Evolutionary conservation across 1,140 invertebrate species (phyloP), one percentile per base, ranked within the genome.

Genomic region (Rhagoletis pomonella): DNA sequence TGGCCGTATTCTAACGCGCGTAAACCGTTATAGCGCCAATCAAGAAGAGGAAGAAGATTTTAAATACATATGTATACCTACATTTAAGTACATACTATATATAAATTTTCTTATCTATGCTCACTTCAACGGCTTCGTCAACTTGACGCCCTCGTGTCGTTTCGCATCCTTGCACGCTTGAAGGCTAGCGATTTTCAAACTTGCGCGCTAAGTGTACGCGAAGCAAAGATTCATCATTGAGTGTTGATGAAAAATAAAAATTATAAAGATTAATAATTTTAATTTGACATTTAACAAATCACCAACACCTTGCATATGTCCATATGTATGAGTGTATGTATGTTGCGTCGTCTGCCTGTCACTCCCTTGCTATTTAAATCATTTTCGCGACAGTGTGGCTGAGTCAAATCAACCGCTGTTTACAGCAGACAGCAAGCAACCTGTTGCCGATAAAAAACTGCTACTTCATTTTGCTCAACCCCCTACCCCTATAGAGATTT

Each of bases 221-320:
- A 29, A 29, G 29, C 29, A 12, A 6, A 17, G 10, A 44, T 73
- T 42, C 42, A 29, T 9, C 19, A 67, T 29, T 67, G 19, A 67
- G 7, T 42, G 67, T 17, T 17, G 42, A 73, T 4, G 29, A 39
- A 69, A 14, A 29, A 29, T 29, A 29, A 29, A 69, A 73, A 10
- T 47, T 73, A 29, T 29, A 29, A 29, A 29, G 14, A 73, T 85
- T 85, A 85, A 58, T 85, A 85, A 85, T 85, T 58, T 85, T 85
- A 85, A 85, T 85, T 85, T 85, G 81, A 85, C 81, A 85, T 85
- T 85, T 85, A 85, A 85, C 50, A 85, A 85, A 85, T 85, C 39
- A 59, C 58, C 81, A 85, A 58, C 81, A 85, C 50, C 81, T 85
- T 42, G 12, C 12, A 62, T 62, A 14, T 14, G 12, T 4, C 17